Base-by-base conservation (phyloP, 2,113 vertebrate genomes). In the Mungos mungo region DNA sequence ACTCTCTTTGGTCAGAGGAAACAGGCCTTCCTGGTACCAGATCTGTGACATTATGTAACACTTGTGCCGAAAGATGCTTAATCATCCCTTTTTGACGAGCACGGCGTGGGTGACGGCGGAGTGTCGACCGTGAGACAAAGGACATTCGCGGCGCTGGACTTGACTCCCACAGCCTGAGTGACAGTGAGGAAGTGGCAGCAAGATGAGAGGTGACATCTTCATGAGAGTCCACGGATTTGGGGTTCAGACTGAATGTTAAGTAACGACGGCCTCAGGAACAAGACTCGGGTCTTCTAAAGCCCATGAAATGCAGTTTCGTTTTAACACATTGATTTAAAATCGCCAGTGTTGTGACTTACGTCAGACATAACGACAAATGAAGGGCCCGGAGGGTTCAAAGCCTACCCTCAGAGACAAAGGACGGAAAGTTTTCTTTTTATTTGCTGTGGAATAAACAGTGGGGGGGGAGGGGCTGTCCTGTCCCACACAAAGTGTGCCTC, bases 1-100 rank as follows among this genome's bases (percentile, higher is more conserved):
- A 98, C 96, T 99, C 96, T 98, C 98, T 99, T 98, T 99, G 98
- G 99, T 99, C 98, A 57, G 5, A 97, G 98, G 98, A 98, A 98
- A 98, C 93, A 90, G 92, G 97, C 96, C 98, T 97, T 98, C 97
- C 98, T 97, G 93, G 98, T 97, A 97, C 96, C 92, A 98, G 97
- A 92, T 97, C 98, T 95, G 96, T 96, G 98, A 98, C 98, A 98
- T 96, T 97, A 96, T 97, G 98, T 97, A 98, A 98, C 96, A 95
- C 97, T 98, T 98, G 98, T 98, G 98, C 65, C 95, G 96, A 97
- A 97, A 98, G 96, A 97, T 97, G 98, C 98, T 98, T 98, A 98
- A 98, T 98, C 98, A 97, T 97, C 76, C 35, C 50, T 88, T 97
- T 98, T 96, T 90, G 86, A 95, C 71, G 97, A 94, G 97, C 96